Conservation (phyloP, 2,888 invertebrate genomes). For the Beris morrisii region DNA sequence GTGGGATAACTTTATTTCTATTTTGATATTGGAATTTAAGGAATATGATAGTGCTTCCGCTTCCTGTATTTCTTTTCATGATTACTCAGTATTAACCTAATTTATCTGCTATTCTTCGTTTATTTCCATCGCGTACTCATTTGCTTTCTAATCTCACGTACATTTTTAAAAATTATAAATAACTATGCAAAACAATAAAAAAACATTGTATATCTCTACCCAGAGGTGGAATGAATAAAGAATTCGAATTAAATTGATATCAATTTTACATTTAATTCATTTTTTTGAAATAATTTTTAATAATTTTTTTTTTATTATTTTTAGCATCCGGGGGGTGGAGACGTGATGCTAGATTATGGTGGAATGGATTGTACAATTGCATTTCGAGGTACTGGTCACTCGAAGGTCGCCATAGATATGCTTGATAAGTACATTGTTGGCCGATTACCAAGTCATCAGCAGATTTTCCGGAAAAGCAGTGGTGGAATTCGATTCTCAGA, state of each 20-base stretch:
- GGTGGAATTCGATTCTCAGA: constrained; percentile 47
- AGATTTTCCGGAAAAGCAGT: constrained; percentile 64
- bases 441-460: constrained; percentile 70
- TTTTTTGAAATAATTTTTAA: neutral
- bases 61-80: too few relatives aligned
- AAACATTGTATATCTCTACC: too few relatives aligned
- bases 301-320: constrained; percentile 15
- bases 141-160: too few relatives aligned
- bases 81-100: too few relatives aligned
- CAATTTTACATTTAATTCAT: neutral
- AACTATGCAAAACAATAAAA: too few relatives aligned
- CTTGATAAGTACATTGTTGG: constrained; percentile 76
- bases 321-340: constrained; percentile 82
- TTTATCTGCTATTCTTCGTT: too few relatives aligned
- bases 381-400: constrained; percentile 79
- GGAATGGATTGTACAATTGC: constrained; percentile 83
- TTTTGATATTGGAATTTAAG: too few relatives aligned
- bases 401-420: constrained; percentile 64
- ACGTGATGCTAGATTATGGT: constrained; percentile 80
- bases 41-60: too few relatives aligned
- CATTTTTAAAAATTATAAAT: too few relatives aligned
- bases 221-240: too few relatives aligned
- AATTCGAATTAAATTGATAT: neutral
- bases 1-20: too few relatives aligned
- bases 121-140: too few relatives aligned